These are phyloP conservation scores for Patella caerulea DNA, from an alignment of 2,888 invertebrate genomes.

Conservation along the genomic window DNA sequence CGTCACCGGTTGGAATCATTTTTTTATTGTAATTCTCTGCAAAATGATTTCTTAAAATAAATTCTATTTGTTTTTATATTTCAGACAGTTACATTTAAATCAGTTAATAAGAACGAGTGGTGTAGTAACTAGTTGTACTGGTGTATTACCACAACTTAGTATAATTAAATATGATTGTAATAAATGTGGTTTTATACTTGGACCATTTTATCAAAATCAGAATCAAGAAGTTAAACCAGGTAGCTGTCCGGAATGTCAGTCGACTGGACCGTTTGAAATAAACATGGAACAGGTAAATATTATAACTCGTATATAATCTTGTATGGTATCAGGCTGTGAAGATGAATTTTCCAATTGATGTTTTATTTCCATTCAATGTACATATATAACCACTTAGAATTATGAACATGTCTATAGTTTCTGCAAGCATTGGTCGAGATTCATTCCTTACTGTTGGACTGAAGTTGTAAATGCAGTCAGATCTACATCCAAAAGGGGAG, in stretches of 20 bases:
- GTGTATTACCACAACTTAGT: conserved; percentile 89
- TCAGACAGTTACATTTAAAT: conserved; percentile 80
- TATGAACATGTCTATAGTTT: too few species aligned
- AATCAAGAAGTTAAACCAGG: conserved; percentile 95
- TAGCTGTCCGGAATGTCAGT: conserved; percentile 98
- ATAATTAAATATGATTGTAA: conserved; percentile 98
- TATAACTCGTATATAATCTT: neutral
- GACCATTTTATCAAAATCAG: conserved; percentile 96
- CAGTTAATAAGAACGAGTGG: conserved; percentile 94
- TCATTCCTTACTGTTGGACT: too few species aligned
- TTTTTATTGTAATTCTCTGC: too few species aligned
- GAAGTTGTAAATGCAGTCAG: too few species aligned
- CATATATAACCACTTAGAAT: too few species aligned
- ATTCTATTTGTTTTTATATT: conserved; percentile 7
- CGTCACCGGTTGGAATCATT: too few species aligned
- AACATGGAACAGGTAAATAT: conserved; percentile 87
- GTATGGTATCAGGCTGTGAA: neutral
- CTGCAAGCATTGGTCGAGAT: too few species aligned
- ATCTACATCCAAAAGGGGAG: too few species aligned
- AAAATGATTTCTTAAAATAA: too few species aligned
- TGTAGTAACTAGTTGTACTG: conserved; percentile 96
- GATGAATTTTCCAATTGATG: too few species aligned
- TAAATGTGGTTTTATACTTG: conserved; percentile 93
- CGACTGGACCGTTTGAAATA: conserved; percentile 93
- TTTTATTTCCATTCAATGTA: too few species aligned